Evolutionary conservation across 2,888 invertebrate species (phyloP).

Genomic region (Fissipunctia ypsillon): DNA sequence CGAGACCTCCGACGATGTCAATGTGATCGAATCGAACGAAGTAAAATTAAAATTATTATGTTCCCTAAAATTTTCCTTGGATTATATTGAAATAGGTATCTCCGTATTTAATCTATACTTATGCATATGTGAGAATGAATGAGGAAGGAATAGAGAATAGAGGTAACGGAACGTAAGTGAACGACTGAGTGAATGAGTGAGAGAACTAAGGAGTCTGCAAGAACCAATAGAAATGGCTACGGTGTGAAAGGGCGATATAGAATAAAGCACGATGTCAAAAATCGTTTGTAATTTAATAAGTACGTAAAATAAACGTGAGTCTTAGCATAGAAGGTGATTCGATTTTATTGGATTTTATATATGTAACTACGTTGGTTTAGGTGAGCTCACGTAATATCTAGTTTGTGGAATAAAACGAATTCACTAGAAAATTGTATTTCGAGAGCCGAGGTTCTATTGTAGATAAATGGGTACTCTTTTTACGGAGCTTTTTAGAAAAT

Average conservation of each 20-base stretch:
- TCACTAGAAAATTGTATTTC: conserved; percentile 10
- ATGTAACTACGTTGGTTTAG: background rate
- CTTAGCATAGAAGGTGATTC: too few species aligned
- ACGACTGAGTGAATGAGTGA: background rate
- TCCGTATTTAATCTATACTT: background rate
- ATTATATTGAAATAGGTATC: background rate
- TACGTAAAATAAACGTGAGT: too few species aligned
- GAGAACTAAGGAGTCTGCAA: background rate
- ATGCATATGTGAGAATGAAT: too few species aligned
- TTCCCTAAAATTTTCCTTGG: background rate
- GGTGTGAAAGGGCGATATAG: too few species aligned
- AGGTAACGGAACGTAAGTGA: background rate
- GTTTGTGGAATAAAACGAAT: conserved; percentile 13
- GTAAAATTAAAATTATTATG: conserved; percentile 18
- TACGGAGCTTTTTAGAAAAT: background rate
- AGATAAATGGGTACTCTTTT: conserved; percentile 14
- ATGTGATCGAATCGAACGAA: conserved; percentile 21
- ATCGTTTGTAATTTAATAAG: background rate
- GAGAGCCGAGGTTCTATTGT: conserved; percentile 2
- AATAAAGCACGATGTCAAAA: too few species aligned
- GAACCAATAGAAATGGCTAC: background rate
- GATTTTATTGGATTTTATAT: too few species aligned
- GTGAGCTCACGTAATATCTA: background rate
- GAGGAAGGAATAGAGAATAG: background rate
- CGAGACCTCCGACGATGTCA: conserved; percentile 8